Conservation (phyloP, 2,113 vertebrate species). For the Oenanthe melanoleuca region DNA sequence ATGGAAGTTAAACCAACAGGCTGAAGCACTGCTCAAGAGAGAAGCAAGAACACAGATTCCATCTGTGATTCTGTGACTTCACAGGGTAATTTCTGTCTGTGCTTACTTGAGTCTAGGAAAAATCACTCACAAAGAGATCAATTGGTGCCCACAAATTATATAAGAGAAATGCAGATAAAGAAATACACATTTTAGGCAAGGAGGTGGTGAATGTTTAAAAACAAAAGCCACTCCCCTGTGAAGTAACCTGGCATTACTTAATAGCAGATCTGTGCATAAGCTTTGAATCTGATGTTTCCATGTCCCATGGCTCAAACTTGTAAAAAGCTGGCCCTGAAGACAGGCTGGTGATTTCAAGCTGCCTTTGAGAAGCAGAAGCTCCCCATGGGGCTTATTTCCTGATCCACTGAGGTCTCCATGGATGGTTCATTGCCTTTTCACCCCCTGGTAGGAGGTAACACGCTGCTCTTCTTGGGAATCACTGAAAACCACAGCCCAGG, state of each 20-base stretch:
- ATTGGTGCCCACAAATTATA: neutral
- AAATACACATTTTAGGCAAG: neutral
- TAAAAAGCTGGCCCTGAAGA: neutral
- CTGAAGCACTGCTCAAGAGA: neutral
- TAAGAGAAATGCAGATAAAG: neutral
- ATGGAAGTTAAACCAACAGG: neutral
- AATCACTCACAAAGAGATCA: neutral
- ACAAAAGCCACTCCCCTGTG: neutral
- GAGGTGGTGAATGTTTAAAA: neutral
- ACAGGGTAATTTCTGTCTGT: neutral
- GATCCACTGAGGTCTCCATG: neutral
- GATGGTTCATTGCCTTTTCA: accelerated
- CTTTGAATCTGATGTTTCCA: neutral
- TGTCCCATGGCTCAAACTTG: neutral
- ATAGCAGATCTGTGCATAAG: neutral
- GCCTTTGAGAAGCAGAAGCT: neutral
- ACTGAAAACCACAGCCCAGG: neutral
- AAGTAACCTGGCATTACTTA: neutral
- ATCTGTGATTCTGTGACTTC: neutral
- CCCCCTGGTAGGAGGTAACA: neutral
- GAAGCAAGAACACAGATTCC: neutral
- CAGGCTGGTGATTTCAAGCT: neutral
- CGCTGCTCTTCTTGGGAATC: neutral
- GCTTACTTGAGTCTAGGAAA: neutral
- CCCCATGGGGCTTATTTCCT: neutral